Base-by-base conservation (phyloP, 2,888 invertebrate species). In the Drosophila multiciliata region DNA sequence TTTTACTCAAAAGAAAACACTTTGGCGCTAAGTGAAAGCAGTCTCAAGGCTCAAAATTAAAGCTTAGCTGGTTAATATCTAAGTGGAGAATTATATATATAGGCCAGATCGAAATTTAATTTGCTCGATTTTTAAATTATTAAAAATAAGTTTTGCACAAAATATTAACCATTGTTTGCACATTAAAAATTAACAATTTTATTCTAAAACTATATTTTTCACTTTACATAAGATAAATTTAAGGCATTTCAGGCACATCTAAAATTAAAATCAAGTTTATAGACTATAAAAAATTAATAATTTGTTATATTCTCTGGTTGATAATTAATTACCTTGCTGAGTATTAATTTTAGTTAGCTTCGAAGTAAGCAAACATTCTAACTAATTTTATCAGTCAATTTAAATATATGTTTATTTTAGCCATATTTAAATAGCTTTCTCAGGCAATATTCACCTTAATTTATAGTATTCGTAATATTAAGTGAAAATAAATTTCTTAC, bases 1-100 rank as follows among this genome's bases (percentile, higher is more conserved):
- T 64, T 65, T 71, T 52, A 58, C 2, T 20, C 32, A 35, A 38
- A 54, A 40, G 15, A 54, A 49, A 57, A 48, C 45, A 64, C 58
- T 45, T 57, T 9, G 17, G n/a, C 17, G 35, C 49, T 55, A 54
- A 61, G 57, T 66, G 48, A 29, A 53, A 49, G 45, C 42, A 35
- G 12, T 35, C 50, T 36, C 49, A 29, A 9, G 40, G 35, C 4
- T 72, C 53, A 29, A 35, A 32, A n/a, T 45, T 55, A 26, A 62
- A 17, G 50, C 26, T 29, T 12, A 9, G 42, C 17, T 45, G 15
- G 15, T 23, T 23, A 23, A 8, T 4, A 8, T 8, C 45, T 1
- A 20, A 4, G 3, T 1, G 1, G 3, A 15, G 1, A 7, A 8
- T 45, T 45, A 3, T 15, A 45, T 45, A 45, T 15, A 45, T 15